Percentiles rank a stretch among this genome's conserved stretches.
Evolutionary conservation across 2,888 invertebrate genomes (phyloP).

Genomic region (Diloba caeruleocephala): DNA sequence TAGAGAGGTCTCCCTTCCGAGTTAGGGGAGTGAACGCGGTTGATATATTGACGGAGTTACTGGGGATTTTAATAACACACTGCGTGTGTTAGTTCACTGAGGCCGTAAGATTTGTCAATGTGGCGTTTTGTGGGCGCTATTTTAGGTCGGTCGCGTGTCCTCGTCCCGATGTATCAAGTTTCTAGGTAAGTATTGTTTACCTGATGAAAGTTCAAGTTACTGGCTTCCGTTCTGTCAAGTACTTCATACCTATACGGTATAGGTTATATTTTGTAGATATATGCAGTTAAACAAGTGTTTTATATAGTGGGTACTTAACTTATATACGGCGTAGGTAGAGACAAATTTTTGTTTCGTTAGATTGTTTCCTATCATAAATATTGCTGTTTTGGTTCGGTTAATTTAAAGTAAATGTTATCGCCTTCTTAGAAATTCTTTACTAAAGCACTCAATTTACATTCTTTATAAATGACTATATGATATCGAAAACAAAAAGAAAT

Average conservation of each 20-base stretch:
- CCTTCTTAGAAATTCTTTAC: constrained; percentile 12
- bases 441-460: constrained; percentile 31
- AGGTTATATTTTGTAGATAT: not conserved
- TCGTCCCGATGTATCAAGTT: constrained; percentile 71
- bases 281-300: too few relatives aligned
- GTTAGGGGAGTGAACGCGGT: constrained; percentile 77
- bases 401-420: not conserved
- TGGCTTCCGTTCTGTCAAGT: constrained; percentile 59
- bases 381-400: not conserved
- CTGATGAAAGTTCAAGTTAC: constrained; percentile 69
- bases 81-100: constrained; percentile 85
- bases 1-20: constrained; percentile 82
- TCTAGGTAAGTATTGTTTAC: constrained; percentile 81
- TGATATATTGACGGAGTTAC: constrained; percentile 87
- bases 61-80: constrained; percentile 88
- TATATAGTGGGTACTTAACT: not conserved
- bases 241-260: constrained; percentile 1
- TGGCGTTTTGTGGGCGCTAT: constrained; percentile 84
- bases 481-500: constrained; percentile 11
- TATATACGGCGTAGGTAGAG: not conserved
- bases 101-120: constrained; percentile 88
- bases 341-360: not conserved
- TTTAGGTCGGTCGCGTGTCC: constrained; percentile 83
- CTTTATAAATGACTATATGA: constrained; percentile 23
- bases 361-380: not conserved